Conservation (phyloP, 2,888 invertebrate species). For the Eucera pruinosa region DNA sequence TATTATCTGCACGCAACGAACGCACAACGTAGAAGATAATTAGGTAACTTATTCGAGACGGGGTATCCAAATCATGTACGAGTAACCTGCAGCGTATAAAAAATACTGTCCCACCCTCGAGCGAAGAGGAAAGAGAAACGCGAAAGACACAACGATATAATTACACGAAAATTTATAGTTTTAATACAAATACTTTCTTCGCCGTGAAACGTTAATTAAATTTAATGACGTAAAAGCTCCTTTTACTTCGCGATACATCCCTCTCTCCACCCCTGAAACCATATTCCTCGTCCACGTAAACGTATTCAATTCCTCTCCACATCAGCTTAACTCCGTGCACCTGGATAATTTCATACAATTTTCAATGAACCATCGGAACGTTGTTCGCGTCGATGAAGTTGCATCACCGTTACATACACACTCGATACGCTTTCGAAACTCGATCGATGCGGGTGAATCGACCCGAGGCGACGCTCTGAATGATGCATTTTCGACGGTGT, state of each 20-base stretch:
- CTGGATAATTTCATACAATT: slow-evolving; percentile 10
- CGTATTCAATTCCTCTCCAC: not conserved
- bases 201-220: too few relatives aligned
- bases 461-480: slow-evolving; percentile 45
- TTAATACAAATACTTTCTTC: too few relatives aligned
- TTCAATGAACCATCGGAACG: slow-evolving; percentile 4
- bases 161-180: too few relatives aligned
- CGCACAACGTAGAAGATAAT: too few relatives aligned
- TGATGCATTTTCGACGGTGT: slow-evolving; percentile 47
- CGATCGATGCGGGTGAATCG: slow-evolving; percentile 54
- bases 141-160: too few relatives aligned
- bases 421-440: slow-evolving; percentile 31
- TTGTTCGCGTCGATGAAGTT: slow-evolving; percentile 29
- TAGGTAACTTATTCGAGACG: too few relatives aligned
- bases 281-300: not conserved
- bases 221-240: too few relatives aligned
- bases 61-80: too few relatives aligned
- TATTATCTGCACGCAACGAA: too few relatives aligned
- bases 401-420: slow-evolving; percentile 26
- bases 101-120: too few relatives aligned
- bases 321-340: not conserved
- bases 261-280: not conserved
- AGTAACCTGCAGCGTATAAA: too few relatives aligned
- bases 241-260: not conserved
- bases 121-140: too few relatives aligned